Evolutionary conservation across 2,797 vertebrate genomes (phyloP).

Genomic region (Mycteria americana): DNA sequence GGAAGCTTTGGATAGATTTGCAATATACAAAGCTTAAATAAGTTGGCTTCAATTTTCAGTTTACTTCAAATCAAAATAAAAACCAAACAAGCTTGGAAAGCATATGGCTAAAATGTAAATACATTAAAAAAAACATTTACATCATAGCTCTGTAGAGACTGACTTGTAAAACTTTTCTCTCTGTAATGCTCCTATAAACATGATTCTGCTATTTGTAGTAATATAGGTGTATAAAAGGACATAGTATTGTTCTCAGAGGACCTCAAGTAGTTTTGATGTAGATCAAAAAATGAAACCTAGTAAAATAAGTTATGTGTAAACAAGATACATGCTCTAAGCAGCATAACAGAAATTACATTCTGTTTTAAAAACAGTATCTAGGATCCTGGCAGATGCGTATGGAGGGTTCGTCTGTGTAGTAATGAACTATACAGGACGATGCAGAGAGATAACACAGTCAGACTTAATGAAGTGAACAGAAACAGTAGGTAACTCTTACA

Average conservation of each 20-base stretch:
- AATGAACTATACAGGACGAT: background rate
- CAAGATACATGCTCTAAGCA: background rate
- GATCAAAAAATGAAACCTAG: background rate
- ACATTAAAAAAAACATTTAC: background rate
- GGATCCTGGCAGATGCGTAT: background rate
- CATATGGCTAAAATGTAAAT: background rate
- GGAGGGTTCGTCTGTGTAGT: fast-evolving
- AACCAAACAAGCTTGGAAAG: background rate
- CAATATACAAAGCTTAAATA: background rate
- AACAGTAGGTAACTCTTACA: background rate
- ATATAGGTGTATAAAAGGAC: background rate
- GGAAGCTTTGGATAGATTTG: background rate
- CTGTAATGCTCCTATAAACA: background rate
- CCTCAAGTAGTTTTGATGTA: background rate
- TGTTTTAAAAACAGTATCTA: background rate
- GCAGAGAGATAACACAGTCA: too few relatives aligned
- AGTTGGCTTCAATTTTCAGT: background rate
- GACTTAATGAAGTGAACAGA: background rate
- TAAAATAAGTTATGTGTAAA: background rate
- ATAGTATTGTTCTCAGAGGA: background rate
- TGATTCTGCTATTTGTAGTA: background rate
- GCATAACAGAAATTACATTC: background rate
- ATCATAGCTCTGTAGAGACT: background rate
- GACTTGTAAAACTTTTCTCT: background rate
- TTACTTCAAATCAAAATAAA: background rate